A percentile compares a stretch with the other conserved stretches of the same genome.
These are phyloP conservation scores for Petrophora chlorosata DNA, from an alignment of 2,888 invertebrate species.

Conservation along the genomic window DNA sequence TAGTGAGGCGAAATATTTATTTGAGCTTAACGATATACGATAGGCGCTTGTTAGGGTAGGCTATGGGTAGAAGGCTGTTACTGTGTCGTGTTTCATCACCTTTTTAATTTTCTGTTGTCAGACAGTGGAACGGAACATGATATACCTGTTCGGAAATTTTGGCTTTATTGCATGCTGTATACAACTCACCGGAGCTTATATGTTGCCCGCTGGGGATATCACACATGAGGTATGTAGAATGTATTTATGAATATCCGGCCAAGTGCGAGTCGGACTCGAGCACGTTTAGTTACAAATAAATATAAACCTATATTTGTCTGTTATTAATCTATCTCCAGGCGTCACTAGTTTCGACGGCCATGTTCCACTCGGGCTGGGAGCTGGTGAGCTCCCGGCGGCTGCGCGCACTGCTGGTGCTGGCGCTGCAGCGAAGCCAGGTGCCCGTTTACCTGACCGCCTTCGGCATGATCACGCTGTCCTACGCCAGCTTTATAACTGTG, in stretches of 20 bases:
- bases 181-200: conserved; percentile 56
- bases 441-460: conserved; percentile 63
- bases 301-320: not conserved
- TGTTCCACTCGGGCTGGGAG: conserved; percentile 67
- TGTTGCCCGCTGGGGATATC: conserved; percentile 60
- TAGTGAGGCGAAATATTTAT: too few species aligned
- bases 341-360: conserved; percentile 47
- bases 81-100: too few species aligned
- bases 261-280: too few species aligned
- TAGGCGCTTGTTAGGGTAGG: too few species aligned
- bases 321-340: conserved; percentile 55
- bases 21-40: too few species aligned
- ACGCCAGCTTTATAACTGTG: conserved; percentile 58
- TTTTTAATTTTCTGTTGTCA: conserved; percentile 36
- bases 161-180: conserved; percentile 46
- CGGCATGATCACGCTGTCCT: conserved; percentile 55
- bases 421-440: conserved; percentile 56
- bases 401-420: conserved; percentile 49
- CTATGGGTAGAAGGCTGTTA: too few species aligned
- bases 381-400: conserved; percentile 27
- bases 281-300: too few species aligned
- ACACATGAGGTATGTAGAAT: conserved; percentile 51
- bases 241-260: too few species aligned
- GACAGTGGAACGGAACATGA: conserved; percentile 46
- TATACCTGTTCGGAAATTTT: conserved; percentile 47